Percentiles rank a stretch among this genome's conserved stretches.
Conservation (phyloP, 1,140 invertebrate genomes). For the Uloborus diversus region DNA sequence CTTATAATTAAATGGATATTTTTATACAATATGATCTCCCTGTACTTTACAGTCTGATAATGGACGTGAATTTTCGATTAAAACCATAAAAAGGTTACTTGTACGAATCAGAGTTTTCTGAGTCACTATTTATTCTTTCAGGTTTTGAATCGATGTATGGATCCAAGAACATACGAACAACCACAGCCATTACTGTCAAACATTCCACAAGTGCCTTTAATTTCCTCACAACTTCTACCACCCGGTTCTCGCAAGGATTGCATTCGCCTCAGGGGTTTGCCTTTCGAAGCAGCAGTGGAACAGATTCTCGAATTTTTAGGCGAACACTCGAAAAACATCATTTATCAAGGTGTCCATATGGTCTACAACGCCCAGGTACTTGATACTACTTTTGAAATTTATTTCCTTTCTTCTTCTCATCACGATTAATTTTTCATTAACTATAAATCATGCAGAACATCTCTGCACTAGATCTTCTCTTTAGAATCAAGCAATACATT, state of each 20-base stretch:
- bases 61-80: too few relatives aligned
- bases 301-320: slow-evolving; percentile 97
- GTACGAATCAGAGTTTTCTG: too few relatives aligned
- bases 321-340: slow-evolving; percentile 95
- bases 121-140: slow-evolving; percentile 62
- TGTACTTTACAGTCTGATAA: too few relatives aligned
- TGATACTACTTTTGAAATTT: too few relatives aligned
- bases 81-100: too few relatives aligned
- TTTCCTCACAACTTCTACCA: slow-evolving; percentile 91
- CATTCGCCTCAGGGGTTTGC: slow-evolving; percentile 90
- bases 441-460: too few relatives aligned
- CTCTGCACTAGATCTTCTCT: too few relatives aligned
- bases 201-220: slow-evolving; percentile 70
- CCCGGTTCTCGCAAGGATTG: slow-evolving; percentile 89
- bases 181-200: slow-evolving; percentile 68
- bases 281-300: slow-evolving; percentile 94
- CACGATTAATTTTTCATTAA: too few relatives aligned
- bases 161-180: slow-evolving; percentile 75
- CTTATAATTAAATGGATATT: too few relatives aligned
- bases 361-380: slow-evolving; percentile 96
- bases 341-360: slow-evolving; percentile 98
- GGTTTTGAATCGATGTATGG: slow-evolving; percentile 91
- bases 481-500: too few relatives aligned
- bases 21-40: too few relatives aligned
- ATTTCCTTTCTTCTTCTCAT: too few relatives aligned